Percentiles rank a stretch among this genome's conserved stretches.
phyloP scores from a whole-genome alignment of 1,140 invertebrate species.

The Whitmania pigra region DNA sequence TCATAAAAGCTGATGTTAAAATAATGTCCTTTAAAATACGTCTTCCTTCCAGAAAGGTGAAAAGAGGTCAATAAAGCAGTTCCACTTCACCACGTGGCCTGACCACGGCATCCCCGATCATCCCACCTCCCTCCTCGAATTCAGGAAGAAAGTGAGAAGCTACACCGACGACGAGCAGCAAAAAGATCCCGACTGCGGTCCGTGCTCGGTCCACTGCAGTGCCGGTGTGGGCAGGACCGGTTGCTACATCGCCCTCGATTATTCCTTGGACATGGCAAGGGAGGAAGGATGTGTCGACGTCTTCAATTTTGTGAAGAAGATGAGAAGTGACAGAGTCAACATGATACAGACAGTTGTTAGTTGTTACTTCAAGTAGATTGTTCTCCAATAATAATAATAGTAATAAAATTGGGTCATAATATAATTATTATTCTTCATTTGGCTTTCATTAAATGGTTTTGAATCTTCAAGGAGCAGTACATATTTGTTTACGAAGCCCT shows the following conservation, averaged over 20 bases:
- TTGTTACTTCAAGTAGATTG: slow-evolving; percentile 3
- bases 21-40: no score
- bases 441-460: neutral
- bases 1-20: no score
- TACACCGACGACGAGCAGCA: slow-evolving; percentile 41
- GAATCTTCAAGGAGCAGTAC: slow-evolving; percentile 71
- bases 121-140: slow-evolving; percentile 61
- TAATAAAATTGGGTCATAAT: no score
- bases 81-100: slow-evolving; percentile 92
- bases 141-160: slow-evolving; percentile 72
- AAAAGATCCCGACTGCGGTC: slow-evolving; percentile 53
- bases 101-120: slow-evolving; percentile 86
- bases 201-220: slow-evolving; percentile 80
- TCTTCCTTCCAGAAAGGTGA: no score
- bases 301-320: slow-evolving; percentile 36
- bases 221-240: slow-evolving; percentile 43
- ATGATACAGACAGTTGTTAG: slow-evolving; percentile 44
- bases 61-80: slow-evolving; percentile 62
- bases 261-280: slow-evolving; percentile 35
- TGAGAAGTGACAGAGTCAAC: slow-evolving; percentile 40
- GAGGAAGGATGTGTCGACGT: slow-evolving; percentile 38
- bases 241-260: slow-evolving; percentile 42
- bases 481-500: slow-evolving; percentile 76
- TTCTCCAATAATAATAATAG: neutral
- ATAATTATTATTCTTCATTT: no score